phyloP scores from a whole-genome alignment of 2,797 vertebrate genomes.

The Darevskia nairensis region DNA sequence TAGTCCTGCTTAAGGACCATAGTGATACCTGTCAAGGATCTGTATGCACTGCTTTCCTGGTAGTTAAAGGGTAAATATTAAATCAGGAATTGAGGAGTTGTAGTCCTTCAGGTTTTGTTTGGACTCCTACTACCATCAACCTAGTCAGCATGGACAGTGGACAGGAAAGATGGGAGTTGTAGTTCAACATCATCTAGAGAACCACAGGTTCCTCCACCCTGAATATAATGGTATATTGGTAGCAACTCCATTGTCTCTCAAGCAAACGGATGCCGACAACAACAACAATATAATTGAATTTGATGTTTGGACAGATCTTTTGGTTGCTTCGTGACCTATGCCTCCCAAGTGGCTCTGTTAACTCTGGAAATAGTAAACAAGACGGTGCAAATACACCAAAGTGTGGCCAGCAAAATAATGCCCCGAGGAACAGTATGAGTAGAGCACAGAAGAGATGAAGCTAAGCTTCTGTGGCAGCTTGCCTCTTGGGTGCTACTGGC shows the following conservation, averaged over 20 bases:
- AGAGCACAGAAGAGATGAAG: background rate
- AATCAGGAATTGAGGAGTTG: too few species aligned
- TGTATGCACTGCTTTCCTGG: background rate
- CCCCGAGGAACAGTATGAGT: background rate
- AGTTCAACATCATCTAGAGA: too few species aligned
- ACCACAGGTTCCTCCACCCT: too few species aligned
- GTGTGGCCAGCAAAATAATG: background rate
- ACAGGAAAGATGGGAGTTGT: too few species aligned
- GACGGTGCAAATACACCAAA: background rate
- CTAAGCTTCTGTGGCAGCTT: background rate
- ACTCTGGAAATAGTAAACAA: background rate
- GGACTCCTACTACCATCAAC: too few species aligned
- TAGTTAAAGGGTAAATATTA: fast-evolving
- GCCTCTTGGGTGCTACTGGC: background rate
- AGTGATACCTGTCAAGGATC: fast-evolving
- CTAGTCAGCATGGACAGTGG: too few species aligned
- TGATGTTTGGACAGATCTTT: background rate
- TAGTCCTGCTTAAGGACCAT: fast-evolving
- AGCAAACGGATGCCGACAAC: too few species aligned
- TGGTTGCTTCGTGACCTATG: fast-evolving
- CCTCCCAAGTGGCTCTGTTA: background rate
- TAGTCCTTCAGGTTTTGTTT: too few species aligned
- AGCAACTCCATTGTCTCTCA: too few species aligned
- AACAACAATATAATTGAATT: too few species aligned
- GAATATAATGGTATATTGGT: too few species aligned